Percentiles rank a stretch among this genome's conserved stretches.
phyloP scores from a whole-genome alignment of 2,888 invertebrate genomes.

The Nephrotoma guestfalica region DNA sequence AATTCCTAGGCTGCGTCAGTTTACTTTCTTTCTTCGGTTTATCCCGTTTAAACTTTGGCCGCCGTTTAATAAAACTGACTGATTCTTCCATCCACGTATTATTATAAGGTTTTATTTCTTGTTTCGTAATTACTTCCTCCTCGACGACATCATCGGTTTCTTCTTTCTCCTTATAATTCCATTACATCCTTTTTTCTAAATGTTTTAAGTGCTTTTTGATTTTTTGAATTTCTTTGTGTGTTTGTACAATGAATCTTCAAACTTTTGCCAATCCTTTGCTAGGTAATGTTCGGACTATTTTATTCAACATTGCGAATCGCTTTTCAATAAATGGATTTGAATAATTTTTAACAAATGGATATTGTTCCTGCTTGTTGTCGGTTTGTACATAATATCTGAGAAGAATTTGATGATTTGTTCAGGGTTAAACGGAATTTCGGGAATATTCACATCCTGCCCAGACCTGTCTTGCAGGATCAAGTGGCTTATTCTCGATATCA shows the following conservation, averaged over 20 bases:
- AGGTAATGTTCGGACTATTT: conserved; percentile 14
- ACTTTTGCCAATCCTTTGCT: conserved; percentile 30
- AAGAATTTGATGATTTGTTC: conserved; percentile 39
- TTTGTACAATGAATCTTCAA: conserved; percentile 36
- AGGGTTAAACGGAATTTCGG: conserved; percentile 51
- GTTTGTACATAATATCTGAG: conserved; percentile 33
- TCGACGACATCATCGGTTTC: conserved; percentile 11
- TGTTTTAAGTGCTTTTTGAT: conserved; percentile 7
- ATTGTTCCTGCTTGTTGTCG: conserved; percentile 33
- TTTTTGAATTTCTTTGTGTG: conserved; percentile 15
- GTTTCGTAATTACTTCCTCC: conserved; percentile 11
- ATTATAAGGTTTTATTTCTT: conserved; percentile 6
- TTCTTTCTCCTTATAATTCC: conserved; percentile 11
- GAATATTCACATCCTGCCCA: conserved; percentile 57
- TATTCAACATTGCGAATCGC: conserved; percentile 30
- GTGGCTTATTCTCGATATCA: conserved; percentile 9
- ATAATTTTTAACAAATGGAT: no score
- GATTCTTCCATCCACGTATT: conserved; percentile 28
- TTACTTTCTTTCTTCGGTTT: neutral
- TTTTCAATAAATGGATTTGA: conserved; percentile 49
- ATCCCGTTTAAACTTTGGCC: neutral
- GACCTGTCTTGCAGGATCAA: conserved; percentile 74
- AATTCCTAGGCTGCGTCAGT: conserved; percentile 18
- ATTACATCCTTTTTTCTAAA: conserved; percentile 15
- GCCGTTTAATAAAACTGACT: neutral